Evolutionary conservation across 2,113 vertebrate species (phyloP).

Genomic region (Syngnathus floridae): DNA sequence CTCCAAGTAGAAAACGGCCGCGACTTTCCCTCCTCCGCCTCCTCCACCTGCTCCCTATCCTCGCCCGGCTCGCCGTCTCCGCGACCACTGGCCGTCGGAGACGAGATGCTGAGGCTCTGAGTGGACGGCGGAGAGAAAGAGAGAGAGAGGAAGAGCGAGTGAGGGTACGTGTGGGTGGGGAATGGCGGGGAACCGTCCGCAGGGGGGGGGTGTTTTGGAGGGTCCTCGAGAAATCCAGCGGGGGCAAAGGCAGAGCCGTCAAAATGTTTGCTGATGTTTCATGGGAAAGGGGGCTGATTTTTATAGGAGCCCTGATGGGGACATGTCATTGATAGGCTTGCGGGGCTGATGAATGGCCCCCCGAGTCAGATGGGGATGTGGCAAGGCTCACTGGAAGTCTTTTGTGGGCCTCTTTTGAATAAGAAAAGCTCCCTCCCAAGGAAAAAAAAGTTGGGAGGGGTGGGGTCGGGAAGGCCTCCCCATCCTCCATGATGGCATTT

Average conservation of each 20-base stretch:
- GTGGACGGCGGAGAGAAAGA: slow-evolving; percentile 19
- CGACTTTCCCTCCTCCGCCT: slow-evolving; percentile 53
- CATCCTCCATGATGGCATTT: slow-evolving; percentile 91
- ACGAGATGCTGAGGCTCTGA: slow-evolving; percentile 70
- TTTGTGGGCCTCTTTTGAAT: slow-evolving; percentile 99
- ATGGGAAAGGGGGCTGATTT: slow-evolving; percentile 99
- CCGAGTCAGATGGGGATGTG: slow-evolving; percentile 99
- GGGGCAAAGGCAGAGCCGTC: slow-evolving; percentile 96
- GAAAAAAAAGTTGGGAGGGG: slow-evolving; percentile 67
- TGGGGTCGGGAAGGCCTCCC: slow-evolving; percentile 75
- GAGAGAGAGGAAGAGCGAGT: neutral
- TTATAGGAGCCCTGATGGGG: slow-evolving; percentile 99
- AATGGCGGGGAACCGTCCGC: slow-evolving; percentile 50
- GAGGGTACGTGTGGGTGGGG: slow-evolving; percentile 40
- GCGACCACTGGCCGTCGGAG: slow-evolving; percentile 65
- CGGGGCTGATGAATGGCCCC: slow-evolving; percentile 97
- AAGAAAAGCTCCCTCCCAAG: slow-evolving; percentile 95
- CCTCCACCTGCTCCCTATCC: slow-evolving; percentile 59
- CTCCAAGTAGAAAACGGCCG: slow-evolving; percentile 69
- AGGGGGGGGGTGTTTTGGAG: slow-evolving; percentile 55
- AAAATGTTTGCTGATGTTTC: slow-evolving; percentile 99
- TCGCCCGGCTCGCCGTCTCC: slow-evolving; percentile 54
- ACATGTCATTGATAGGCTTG: slow-evolving; percentile 99
- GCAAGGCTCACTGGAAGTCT: slow-evolving; percentile 99
- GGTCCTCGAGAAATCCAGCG: slow-evolving; percentile 89